Base-by-base conservation (phyloP, 35 echinoderm and acorn worm species). In the Acanthaster planci region DNA sequence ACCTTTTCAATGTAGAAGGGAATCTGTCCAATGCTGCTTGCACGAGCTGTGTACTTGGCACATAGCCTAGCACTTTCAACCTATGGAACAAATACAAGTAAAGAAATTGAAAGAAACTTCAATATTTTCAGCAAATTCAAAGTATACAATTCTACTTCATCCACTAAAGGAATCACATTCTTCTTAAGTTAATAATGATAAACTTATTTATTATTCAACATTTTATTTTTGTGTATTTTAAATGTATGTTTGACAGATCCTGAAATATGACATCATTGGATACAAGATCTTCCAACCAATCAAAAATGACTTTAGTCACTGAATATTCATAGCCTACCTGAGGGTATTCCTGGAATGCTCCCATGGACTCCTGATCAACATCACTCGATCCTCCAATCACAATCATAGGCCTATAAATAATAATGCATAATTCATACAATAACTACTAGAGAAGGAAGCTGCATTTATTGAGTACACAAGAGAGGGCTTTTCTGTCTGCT, bases 311-410 rank as follows among this genome's bases (percentile, higher is more conserved):
- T n/a, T n/a, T n/a, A 17, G 32, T 35, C n/a, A 72, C 26, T 0
- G 64, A 72, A 72, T 72, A 72, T 32, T 54, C 50, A 77, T 53
- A 77, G 16, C 75, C 60, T 79, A 94, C 92, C 92, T 99, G 96
- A 5, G 96, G 92, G 60, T 59, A 99, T 84, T 99, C 96, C 55
- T 99, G 96, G 59, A 99, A 94, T 29, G 95, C 92, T 32, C 96
- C 92, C 87, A 91, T 91, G 2, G 80, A 86, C 40, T 99, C 96
- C 59, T 99, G 92, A 81, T 99, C 92, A 15, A 55, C 40, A 39
- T 99, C 96, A 86, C 92, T 94, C 51, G 96, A 90, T 64, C 96
- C 96, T 60, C 96, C 92, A 50, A 94, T 92, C 18, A 97, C 95
- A 37, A 99, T 55, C 56, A 90, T 59, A 52, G 96, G 96, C 96